phyloP scores from a whole-genome alignment of 2,888 invertebrate genomes.

The Sympetrum striolatum region DNA sequence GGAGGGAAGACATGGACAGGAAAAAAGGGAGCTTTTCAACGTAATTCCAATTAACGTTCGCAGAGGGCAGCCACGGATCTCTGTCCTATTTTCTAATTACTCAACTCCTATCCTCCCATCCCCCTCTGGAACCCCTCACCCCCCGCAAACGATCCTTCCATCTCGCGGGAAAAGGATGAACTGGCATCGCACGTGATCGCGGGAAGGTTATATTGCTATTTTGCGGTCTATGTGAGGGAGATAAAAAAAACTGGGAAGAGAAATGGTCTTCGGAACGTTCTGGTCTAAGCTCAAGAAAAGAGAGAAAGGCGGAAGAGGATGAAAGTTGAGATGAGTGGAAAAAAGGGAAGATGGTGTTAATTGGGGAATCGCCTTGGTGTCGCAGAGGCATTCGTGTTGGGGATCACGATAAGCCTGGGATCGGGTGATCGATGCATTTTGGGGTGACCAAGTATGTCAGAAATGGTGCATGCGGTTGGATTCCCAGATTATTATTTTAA shows the following conservation, averaged over 20 bases:
- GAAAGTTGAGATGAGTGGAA: neutral
- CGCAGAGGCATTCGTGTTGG: neutral
- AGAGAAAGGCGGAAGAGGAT: neutral
- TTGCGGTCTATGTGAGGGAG: neutral
- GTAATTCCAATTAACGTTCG: neutral
- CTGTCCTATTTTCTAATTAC: neutral
- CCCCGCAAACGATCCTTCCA: neutral
- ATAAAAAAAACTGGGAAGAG: neutral
- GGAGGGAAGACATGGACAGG: neutral
- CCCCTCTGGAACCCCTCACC: neutral
- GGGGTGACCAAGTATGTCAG: neutral
- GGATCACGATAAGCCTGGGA: neutral
- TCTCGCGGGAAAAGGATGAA: neutral
- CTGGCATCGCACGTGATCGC: neutral
- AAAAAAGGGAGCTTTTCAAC: neutral
- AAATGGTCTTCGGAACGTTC: neutral
- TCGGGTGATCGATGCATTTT: neutral
- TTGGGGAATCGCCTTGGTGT: neutral
- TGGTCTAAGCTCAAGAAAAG: neutral
- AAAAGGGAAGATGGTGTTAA: neutral
- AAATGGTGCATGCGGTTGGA: neutral
- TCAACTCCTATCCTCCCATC: neutral
- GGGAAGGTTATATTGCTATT: neutral
- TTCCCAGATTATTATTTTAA: neutral
- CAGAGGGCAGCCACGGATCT: neutral